phyloP scores from a whole-genome alignment of 2,888 invertebrate genomes.

The Esperia sulphurella region DNA sequence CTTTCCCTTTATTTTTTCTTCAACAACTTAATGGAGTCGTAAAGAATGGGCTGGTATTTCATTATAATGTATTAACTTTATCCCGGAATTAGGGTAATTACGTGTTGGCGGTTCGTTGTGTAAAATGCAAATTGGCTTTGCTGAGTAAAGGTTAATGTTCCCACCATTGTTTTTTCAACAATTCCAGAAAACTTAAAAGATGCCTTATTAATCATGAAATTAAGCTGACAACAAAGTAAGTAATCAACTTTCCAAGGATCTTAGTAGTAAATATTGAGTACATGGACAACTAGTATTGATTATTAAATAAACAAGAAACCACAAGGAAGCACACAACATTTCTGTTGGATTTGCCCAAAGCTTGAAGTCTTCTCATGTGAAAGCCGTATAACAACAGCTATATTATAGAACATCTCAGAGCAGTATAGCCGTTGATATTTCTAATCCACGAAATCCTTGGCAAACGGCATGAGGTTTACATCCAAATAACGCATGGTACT shows the following conservation, averaged over 20 bases:
- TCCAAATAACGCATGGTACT: slow-evolving; percentile 55
- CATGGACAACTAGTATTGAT: too few species aligned
- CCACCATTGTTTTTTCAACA: too few species aligned
- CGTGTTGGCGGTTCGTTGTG: slow-evolving; percentile 15
- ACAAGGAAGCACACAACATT: slow-evolving; percentile 37
- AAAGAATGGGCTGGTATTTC: slow-evolving; percentile 65
- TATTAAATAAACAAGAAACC: too few species aligned
- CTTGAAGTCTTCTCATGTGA: neutral
- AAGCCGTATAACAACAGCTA: slow-evolving; percentile 16
- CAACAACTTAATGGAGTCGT: slow-evolving; percentile 72
- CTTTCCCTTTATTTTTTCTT: slow-evolving; percentile 63
- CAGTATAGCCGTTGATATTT: slow-evolving; percentile 37
- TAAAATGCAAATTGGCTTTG: neutral
- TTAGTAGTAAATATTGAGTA: too few species aligned
- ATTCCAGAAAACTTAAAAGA: too few species aligned
- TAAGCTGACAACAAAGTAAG: too few species aligned
- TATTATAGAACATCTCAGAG: slow-evolving; percentile 37
- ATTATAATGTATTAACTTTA: slow-evolving; percentile 66
- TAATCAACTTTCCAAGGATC: too few species aligned
- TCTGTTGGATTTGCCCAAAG: neutral
- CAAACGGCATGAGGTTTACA: slow-evolving; percentile 51
- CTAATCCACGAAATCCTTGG: slow-evolving; percentile 60
- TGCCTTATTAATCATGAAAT: too few species aligned
- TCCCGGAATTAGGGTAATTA: slow-evolving; percentile 39
- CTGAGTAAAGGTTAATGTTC: neutral